A percentile compares a stretch with the other conserved stretches of the same genome.
These are phyloP conservation scores for Nesoenas mayeri DNA, from an alignment of 2,113 vertebrate genomes.

Conservation along the genomic window DNA sequence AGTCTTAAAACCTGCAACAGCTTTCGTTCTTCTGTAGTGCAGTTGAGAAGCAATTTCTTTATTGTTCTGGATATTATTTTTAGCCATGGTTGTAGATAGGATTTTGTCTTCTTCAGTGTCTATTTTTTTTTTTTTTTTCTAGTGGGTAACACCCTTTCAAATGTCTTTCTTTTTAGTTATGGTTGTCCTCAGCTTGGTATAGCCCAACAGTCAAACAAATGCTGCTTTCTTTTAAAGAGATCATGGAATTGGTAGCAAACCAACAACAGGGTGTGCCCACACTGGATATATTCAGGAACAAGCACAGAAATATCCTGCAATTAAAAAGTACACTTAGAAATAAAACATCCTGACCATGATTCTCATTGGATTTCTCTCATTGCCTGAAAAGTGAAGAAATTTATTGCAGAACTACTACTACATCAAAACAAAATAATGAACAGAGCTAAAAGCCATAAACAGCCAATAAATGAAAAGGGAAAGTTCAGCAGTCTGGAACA, in stretches of 20 bases:
- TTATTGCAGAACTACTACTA: neutral
- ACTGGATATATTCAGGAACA: neutral
- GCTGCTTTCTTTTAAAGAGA: constrained; percentile 31
- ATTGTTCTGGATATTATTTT: neutral
- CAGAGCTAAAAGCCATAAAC: neutral
- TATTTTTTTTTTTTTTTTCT: neutral
- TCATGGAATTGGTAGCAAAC: constrained; percentile 15
- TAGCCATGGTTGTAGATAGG: neutral
- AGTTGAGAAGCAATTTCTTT: neutral
- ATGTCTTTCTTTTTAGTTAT: constrained; percentile 10
- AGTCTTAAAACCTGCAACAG: neutral
- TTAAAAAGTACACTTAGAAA: constrained; percentile 25
- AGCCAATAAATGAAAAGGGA: constrained; percentile 11
- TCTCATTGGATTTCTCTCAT: neutral
- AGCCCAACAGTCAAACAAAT: constrained; percentile 31
- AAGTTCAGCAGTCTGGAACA: constrained; percentile 15
- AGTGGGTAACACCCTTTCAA: neutral
- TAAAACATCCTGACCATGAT: neutral
- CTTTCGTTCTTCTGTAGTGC: neutral
- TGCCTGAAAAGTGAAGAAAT: neutral
- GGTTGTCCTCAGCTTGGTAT: neutral
- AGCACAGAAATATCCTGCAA: neutral
- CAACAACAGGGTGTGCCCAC: neutral
- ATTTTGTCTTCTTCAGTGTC: neutral
- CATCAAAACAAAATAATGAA: constrained; percentile 2